Base-by-base conservation (phyloP, 2,113 vertebrate species). In the Seriola dumerili region DNA sequence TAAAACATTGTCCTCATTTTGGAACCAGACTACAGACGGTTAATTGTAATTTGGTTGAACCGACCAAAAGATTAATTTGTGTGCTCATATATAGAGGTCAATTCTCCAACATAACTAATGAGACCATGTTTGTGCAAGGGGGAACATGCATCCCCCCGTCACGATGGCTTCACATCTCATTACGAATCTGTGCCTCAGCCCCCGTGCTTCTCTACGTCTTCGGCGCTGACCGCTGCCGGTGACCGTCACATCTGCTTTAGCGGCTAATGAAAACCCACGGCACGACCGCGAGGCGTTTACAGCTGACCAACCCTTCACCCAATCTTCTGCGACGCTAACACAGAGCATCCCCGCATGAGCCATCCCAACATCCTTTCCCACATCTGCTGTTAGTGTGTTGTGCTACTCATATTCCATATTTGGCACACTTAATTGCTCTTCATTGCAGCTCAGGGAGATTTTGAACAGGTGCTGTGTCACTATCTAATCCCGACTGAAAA, bases 231-330 rank as follows among this genome's bases (percentile, higher is more conserved):
- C 62, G 48, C 64, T n/a, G 76, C 81, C 12, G 59, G 52, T 79
- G 79, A 88, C 88, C 73, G 72, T 85, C 85, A 86, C 86, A 82
- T 86, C 85, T 92, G 85, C 78, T 81, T 85, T 40, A 55, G 63
- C 13, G 3, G 67, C 85, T 75, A 69, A 87, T 87, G 86, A 78
- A 84, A 79, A 66, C 21, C 29, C 72, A 29, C 32, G 42, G 29
- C 50, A 23, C 6, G 11, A 38, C 72, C 46, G 13, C 54, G 52
- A 76, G 69, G 3, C 38, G 10, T 76, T 80, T 40, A 74, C 78
- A 79, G 72, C 3, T 79, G 89, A 89, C 81, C 88, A 17, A 72
- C 6, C 78, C 34, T 71, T 78, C 72, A 61, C 66, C 59, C 62
- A 3, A 2, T 68, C 50, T 38, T 67, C 73, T 50, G 57, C 21